Evolutionary conservation across 2,888 invertebrate genomes (phyloP).

Genomic region (Heteropelma amictum): DNA sequence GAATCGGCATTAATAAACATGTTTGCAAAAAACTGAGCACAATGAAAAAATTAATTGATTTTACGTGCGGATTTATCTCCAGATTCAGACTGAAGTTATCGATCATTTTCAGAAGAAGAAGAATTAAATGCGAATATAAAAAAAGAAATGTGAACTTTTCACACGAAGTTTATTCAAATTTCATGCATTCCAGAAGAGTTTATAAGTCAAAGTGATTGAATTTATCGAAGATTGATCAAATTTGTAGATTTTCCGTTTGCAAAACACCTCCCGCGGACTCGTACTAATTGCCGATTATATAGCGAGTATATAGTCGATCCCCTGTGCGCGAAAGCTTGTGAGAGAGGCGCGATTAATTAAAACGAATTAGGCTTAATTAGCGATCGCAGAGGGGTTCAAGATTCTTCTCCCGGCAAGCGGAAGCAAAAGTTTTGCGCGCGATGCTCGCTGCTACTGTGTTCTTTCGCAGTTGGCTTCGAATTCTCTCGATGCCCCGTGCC

Average conservation of each 20-base stretch:
- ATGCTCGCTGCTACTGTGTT: conserved; percentile 26
- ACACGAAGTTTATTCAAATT: too few species aligned
- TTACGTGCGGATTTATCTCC: too few species aligned
- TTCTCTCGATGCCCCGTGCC: conserved; percentile 28
- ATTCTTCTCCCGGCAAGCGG: conserved; percentile 30
- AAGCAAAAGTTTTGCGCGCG: conserved; percentile 25
- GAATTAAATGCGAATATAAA: too few species aligned
- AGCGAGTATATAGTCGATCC: conserved; percentile 58
- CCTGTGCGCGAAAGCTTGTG: conserved; percentile 6
- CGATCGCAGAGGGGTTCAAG: conserved; percentile 56
- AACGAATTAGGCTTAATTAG: conserved; percentile 72
- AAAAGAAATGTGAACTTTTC: too few species aligned
- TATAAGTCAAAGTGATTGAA: not conserved
- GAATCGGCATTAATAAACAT: too few species aligned
- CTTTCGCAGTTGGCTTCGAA: conserved; percentile 13
- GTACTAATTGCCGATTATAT: conserved; percentile 56
- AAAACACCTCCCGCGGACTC: conserved; percentile 20
- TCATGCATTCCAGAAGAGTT: not conserved
- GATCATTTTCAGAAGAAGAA: too few species aligned
- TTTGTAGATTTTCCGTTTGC: conserved; percentile 5
- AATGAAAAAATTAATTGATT: too few species aligned
- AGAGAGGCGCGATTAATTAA: conserved; percentile 66
- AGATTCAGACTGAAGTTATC: too few species aligned
- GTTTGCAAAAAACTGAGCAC: too few species aligned
- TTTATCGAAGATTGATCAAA: conserved; percentile 8